Percentiles rank a stretch among this genome's conserved stretches.
Evolutionary conservation across 1,140 invertebrate species (phyloP).

Genomic region (Diorhabda sublineata): DNA sequence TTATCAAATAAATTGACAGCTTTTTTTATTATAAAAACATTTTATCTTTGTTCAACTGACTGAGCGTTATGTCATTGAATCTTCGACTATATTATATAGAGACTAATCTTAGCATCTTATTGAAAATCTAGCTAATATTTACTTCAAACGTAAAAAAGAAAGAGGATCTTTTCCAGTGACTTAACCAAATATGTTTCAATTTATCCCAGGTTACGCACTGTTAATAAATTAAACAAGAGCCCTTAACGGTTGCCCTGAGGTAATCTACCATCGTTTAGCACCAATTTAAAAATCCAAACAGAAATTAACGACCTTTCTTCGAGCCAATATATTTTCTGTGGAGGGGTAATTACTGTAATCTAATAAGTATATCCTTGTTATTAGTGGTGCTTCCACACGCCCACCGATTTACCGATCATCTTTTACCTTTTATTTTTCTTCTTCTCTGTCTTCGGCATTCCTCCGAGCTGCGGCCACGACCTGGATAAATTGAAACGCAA

Average conservation of each 20-base stretch:
- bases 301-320: conserved; percentile 2
- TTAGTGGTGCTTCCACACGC: conserved; percentile 34
- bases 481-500: conserved; percentile 37
- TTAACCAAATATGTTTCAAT: too few species aligned
- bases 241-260: neutral
- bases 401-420: conserved; percentile 19
- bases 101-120: too few species aligned
- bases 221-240: conserved; percentile 3
- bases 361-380: conserved; percentile 33
- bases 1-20: too few species aligned
- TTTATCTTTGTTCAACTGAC: too few species aligned
- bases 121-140: too few species aligned
- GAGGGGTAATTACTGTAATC: conserved; percentile 32
- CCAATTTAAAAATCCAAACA: conserved; percentile 3
- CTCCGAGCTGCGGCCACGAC: neutral
- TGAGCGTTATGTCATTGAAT: too few species aligned
- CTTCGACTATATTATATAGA: too few species aligned
- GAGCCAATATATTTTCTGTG: conserved; percentile 20
- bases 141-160: too few species aligned
- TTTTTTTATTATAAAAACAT: too few species aligned
- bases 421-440: neutral
- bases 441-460: neutral
- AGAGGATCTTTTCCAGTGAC: too few species aligned
- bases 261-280: neutral
- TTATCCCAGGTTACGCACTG: neutral